A percentile compares a stretch with the other conserved stretches of the same genome.
Conservation (phyloP, 1,140 invertebrate genomes). For the Antheraea mylitta region DNA sequence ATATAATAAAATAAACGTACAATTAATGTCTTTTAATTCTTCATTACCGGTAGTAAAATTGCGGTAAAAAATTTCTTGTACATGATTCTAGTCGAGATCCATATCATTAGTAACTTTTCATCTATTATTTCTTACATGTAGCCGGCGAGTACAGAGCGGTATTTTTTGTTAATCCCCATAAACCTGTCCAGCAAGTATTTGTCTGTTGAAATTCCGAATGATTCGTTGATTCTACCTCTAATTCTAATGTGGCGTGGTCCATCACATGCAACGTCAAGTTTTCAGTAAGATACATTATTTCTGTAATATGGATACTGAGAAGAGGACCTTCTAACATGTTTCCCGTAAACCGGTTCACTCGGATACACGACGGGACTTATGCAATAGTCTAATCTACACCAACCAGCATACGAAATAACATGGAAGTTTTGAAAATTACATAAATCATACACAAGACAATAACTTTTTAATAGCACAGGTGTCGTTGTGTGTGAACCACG, state of each 20-base stretch:
- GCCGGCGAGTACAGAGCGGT: too few relatives aligned
- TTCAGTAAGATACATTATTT: slow-evolving; percentile 3
- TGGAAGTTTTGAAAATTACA: background rate
- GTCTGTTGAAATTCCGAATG: background rate
- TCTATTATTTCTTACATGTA: background rate
- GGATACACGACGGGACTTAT: slow-evolving; percentile 59
- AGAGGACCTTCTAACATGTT: slow-evolving; percentile 75
- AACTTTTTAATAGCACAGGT: background rate
- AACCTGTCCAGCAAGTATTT: background rate
- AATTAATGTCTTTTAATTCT: background rate
- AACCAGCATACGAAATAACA: background rate
- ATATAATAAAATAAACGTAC: background rate
- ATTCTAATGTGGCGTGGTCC: background rate
- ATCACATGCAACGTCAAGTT: background rate
- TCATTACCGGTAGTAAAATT: background rate
- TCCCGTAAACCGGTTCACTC: slow-evolving; percentile 69
- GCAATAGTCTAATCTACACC: slow-evolving; percentile 43
- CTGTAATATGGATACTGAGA: slow-evolving; percentile 41
- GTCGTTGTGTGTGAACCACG: too few relatives aligned
- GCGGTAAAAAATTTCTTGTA: background rate
- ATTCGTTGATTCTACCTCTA: background rate
- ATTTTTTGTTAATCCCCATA: background rate
- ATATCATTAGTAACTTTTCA: background rate
- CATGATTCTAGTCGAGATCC: too few relatives aligned
- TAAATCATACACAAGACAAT: background rate